Base-by-base conservation (phyloP, 2,888 invertebrate genomes). In the Cyclophora albipunctata region DNA sequence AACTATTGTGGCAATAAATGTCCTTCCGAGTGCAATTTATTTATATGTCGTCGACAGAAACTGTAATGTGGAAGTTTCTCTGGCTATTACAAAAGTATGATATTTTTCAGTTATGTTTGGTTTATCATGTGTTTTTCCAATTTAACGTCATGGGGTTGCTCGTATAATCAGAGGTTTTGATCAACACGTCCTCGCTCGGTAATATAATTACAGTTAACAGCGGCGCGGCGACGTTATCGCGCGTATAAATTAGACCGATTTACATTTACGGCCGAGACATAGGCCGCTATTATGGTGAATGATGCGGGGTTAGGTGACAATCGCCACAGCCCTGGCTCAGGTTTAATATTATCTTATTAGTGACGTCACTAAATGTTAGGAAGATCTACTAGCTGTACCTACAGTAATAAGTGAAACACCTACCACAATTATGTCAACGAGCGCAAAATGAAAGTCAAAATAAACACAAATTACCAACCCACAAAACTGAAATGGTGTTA, bases 181-280 rank as follows among this genome's bases (percentile, higher is more conserved):
- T 87, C 87, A 86, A 83, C 85, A 85, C 84, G 86, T 86, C 86
- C 85, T 84, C 84, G 81, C 82, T 76, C 74, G 78, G 84, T 81
- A 85, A 85, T 85, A 87, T 87, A 86, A 88, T 87, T 87, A 88
- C 86, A 84, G 84, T 83, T 85, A 86, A 86, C 87, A 86, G 86
- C 86, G 81, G 81, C 78, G 81, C 82, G 82, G 79, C 78, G 86
- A 86, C 86, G 86, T 86, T 88, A 88, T 88, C 87, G 81, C 77
- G 75, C 80, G 83, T 85, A 86, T 88, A 88, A 87, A 88, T 87
- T 88, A 87, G 84, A 79, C 72, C 83, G 85, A 86, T 88, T 87
- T 87, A 85, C 87, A 87, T 87, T 86, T 81, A 81, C 78, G 81
- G 81, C 69, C 79, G 85, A 79, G 83, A 84, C 85, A 81, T 73